Base-by-base conservation (phyloP, 2,113 vertebrate genomes). In the rat (Rattus norvegicus) region DNA sequence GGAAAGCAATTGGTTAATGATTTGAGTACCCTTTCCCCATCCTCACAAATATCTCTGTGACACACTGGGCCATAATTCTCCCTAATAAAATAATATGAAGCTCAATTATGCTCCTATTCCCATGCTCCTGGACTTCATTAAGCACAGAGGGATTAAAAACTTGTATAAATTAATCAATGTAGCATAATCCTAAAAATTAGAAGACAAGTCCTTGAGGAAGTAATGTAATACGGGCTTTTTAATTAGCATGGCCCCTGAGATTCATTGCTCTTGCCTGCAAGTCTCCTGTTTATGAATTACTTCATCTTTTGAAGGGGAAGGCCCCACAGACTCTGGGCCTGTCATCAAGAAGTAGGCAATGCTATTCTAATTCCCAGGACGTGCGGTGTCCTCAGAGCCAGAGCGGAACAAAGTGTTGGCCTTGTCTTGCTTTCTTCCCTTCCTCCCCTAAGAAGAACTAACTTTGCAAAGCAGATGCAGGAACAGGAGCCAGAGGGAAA, bases 91-190 rank as follows among this genome's bases (percentile, higher is more conserved):
- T 98, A 98, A 98, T 97, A 98, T 89, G 97, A 98, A 98, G 98
- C 97, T 97, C 97, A 98, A 98, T 99, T 98, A 98, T 98, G 96
- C 97, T 98, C 98, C 93, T 12, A 92, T 96, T 98, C 98, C 98
- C 98, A 97, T 97, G 98, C 98, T 98, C 97, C 98, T 98, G 97
- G 98, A 97, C 98, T 98, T 99, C 98, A 98, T 99, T 98, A 98
- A 99, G 97, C 98, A 97, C 98, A 97, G 94, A 98, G 98, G 98
- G 98, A 98, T 99, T 98, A 99, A 98, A 98, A 98, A 98, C 98
- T 98, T 98, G 98, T 98, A 98, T 98, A 99, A 98, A 99, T 99
- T 98, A 99, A 99, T 99, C 98, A 99, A 98, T 98, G 98, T 96
- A 97, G 97, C 98, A 98, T 98, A 99, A 98, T 98, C 98, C 98